Conservation (phyloP, 2,113 vertebrate species). For the Leptobrachium leishanense region DNA sequence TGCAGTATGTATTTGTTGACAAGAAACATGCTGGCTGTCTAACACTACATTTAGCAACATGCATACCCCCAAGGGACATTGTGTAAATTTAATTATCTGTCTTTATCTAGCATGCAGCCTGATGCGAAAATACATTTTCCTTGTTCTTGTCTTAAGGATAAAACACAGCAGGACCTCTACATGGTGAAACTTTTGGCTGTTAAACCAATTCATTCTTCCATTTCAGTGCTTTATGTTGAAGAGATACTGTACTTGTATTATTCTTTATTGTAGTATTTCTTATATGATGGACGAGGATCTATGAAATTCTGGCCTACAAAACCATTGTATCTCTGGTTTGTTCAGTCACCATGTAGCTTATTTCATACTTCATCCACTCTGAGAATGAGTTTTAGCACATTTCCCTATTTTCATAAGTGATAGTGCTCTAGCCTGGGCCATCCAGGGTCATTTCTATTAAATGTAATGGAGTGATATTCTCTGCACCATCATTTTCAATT, state of each 20-base stretch:
- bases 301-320: conserved; percentile 15
- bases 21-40: conserved; percentile 31
- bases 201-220: neutral
- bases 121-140: conserved; percentile 36
- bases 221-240: conserved; percentile 18
- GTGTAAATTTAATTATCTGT: conserved; percentile 39
- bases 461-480: conserved; percentile 17
- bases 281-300: neutral
- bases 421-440: conserved; percentile 3
- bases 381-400: conserved; percentile 28
- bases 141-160: conserved; percentile 4
- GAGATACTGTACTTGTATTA: neutral
- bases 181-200: conserved; percentile 15
- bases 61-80: conserved; percentile 9
- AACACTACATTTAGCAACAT: conserved; percentile 37
- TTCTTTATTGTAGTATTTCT: conserved; percentile 7
- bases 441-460: conserved; percentile 36
- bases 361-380: conserved; percentile 48
- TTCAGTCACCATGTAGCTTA: conserved; percentile 36
- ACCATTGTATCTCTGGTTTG: conserved; percentile 1
- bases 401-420: conserved; percentile 27
- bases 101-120: conserved; percentile 29
- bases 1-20: conserved; percentile 28
- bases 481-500: conserved; percentile 35
- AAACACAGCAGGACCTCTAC: neutral